phyloP scores from a whole-genome alignment of 2,797 vertebrate genomes.

The Gila robusta region DNA sequence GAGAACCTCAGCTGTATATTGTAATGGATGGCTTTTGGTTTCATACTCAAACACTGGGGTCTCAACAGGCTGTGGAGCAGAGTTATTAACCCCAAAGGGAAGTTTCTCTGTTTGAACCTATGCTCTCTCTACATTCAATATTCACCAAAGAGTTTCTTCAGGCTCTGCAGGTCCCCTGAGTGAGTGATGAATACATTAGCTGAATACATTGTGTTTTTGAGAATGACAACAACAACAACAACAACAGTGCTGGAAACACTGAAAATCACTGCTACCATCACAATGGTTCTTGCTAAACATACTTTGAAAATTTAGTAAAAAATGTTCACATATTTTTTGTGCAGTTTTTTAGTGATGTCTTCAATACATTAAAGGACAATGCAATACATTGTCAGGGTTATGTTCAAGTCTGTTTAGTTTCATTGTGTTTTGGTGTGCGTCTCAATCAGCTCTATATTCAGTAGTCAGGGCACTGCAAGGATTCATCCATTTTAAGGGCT shows the following conservation, averaged over 20 bases:
- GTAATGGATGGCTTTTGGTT: background rate
- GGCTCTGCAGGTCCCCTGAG: conserved; percentile 4
- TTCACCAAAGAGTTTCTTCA: conserved; percentile 30
- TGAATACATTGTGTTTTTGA: conserved; percentile 9
- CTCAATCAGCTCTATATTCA: background rate
- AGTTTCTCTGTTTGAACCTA: conserved; percentile 14
- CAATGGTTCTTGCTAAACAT: background rate
- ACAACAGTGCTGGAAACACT: background rate
- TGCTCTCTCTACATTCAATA: conserved; percentile 27
- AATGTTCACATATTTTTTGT: background rate
- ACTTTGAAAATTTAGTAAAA: background rate
- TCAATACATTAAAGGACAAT: background rate
- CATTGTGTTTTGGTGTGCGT: background rate
- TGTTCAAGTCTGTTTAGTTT: background rate
- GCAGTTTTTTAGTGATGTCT: background rate
- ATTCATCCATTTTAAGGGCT: background rate
- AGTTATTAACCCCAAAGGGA: conserved; percentile 11
- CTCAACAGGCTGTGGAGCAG: conserved; percentile 26
- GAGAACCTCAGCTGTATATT: background rate
- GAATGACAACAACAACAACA: conserved; percentile 24
- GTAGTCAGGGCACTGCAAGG: background rate
- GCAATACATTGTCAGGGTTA: background rate
- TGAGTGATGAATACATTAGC: conserved; percentile 23
- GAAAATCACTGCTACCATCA: background rate
- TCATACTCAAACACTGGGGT: background rate